phyloP scores from a whole-genome alignment of 2,888 invertebrate genomes.

The Andrena dorsata region DNA sequence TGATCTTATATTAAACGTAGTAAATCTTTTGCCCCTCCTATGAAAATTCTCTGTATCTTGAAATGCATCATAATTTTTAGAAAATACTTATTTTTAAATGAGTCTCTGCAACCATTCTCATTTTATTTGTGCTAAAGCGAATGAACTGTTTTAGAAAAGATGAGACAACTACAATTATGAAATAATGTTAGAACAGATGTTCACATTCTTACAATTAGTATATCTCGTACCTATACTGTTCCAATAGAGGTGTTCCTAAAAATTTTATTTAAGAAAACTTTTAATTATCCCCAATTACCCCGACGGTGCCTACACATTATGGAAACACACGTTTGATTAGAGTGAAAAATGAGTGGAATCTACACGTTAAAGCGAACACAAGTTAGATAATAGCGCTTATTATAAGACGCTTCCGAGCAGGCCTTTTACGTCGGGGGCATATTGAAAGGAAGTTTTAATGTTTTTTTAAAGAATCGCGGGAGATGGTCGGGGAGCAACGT shows the following conservation, averaged over 20 bases:
- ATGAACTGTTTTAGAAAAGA: no score
- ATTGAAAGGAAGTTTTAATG: conserved; percentile 1
- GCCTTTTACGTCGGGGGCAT: background rate
- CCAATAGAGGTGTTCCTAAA: background rate
- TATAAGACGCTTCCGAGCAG: conserved; percentile 7
- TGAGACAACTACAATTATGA: no score
- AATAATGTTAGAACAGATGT: no score
- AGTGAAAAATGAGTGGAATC: background rate
- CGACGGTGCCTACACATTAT: background rate
- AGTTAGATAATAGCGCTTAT: conserved; percentile 52
- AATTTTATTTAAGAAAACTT: background rate
- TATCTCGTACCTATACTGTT: background rate
- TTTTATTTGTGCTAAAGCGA: no score
- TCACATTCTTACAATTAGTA: no score
- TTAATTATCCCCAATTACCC: conserved; percentile 10
- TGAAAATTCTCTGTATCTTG: no score
- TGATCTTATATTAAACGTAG: no score
- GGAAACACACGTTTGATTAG: background rate
- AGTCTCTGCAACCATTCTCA: no score
- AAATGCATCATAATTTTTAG: no score
- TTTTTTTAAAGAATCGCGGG: conserved; percentile 8
- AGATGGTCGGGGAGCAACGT: background rate
- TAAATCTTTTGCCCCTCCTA: no score
- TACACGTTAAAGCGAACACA: conserved; percentile 25
- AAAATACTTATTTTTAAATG: no score